These are phyloP conservation scores for Cavia aperea DNA, from an alignment of 2,113 vertebrate genomes.

Conservation along the genomic window DNA sequence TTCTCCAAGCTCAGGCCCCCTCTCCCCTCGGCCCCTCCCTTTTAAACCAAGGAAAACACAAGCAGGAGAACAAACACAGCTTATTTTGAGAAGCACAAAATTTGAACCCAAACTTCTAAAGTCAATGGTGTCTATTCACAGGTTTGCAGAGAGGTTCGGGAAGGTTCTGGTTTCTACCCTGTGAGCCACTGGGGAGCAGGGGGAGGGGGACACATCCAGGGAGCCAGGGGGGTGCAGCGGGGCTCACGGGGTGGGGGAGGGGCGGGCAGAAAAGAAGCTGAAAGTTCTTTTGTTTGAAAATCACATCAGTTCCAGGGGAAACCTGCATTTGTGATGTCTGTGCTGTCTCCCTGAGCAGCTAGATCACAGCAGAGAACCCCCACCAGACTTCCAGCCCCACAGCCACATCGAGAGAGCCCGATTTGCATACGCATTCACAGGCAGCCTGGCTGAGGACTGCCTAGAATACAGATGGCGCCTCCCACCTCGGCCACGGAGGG, in stretches of 20 bases:
- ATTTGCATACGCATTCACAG: slow-evolving; percentile 66
- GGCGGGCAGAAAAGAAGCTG: not conserved
- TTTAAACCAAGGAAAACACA: slow-evolving; percentile 43
- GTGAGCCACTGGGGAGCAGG: not conserved
- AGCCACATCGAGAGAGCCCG: not conserved
- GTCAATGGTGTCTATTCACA: not conserved
- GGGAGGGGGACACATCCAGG: no score
- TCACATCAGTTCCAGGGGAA: not conserved
- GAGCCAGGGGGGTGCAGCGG: not conserved
- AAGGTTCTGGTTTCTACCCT: not conserved
- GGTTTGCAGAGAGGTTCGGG: not conserved
- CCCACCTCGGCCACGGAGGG: slow-evolving; percentile 55
- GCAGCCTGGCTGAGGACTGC: slow-evolving; percentile 49
- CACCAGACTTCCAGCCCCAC: slow-evolving; percentile 37
- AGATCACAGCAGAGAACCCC: not conserved
- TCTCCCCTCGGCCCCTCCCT: not conserved
- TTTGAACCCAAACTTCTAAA: slow-evolving; percentile 23
- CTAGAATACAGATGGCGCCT: slow-evolving; percentile 66
- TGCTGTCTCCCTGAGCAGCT: not conserved
- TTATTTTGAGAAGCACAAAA: not conserved
- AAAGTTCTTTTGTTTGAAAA: slow-evolving; percentile 30
- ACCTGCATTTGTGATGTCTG: slow-evolving; percentile 15
- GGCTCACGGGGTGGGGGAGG: rapidly evolving
- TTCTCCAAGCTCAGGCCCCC: slow-evolving; percentile 42
- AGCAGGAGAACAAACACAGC: not conserved